Conservation (phyloP, 2,888 invertebrate genomes). For the Enchytraeus crypticus region DNA sequence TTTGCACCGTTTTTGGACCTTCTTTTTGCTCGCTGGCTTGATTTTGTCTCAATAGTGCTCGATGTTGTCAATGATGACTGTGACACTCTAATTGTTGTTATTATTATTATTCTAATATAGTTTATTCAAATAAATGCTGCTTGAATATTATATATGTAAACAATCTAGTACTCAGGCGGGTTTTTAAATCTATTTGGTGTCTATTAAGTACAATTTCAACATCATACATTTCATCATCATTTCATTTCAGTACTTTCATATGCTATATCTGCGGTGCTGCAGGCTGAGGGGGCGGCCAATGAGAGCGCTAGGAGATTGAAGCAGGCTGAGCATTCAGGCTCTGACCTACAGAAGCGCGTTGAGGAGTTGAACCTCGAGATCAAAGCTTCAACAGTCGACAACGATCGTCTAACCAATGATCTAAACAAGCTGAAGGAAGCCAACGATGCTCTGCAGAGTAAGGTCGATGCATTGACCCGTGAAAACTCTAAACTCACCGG, state of each 20-base stretch:
- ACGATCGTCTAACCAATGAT: conserved; percentile 1
- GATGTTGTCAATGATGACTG: too few relatives aligned
- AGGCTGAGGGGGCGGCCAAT: conserved; percentile 22
- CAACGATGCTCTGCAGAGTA: conserved; percentile 7
- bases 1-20: too few relatives aligned
- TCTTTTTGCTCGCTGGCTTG: too few relatives aligned
- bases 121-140: too few relatives aligned
- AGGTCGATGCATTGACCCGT: conserved; percentile 69
- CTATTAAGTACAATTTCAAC: too few relatives aligned
- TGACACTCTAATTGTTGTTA: too few relatives aligned
- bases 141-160: too few relatives aligned
- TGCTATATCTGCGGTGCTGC: background rate
- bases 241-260: background rate
- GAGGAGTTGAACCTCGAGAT: conserved; percentile 44
- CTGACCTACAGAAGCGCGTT: conserved; percentile 48
- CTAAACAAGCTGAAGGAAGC: conserved; percentile 9
- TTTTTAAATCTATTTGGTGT: too few relatives aligned
- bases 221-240: background rate
- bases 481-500: conserved; percentile 47
- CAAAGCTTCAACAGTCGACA: background rate
- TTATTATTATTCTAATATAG: too few relatives aligned
- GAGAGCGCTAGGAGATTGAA: conserved; percentile 43
- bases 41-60: too few relatives aligned
- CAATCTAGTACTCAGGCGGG: too few relatives aligned
- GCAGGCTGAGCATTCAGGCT: conserved; percentile 50